Evolutionary conservation across 2,888 invertebrate genomes (phyloP), one percentile per base, ranked within the genome.

Genomic region (Pegoplata infirma): DNA sequence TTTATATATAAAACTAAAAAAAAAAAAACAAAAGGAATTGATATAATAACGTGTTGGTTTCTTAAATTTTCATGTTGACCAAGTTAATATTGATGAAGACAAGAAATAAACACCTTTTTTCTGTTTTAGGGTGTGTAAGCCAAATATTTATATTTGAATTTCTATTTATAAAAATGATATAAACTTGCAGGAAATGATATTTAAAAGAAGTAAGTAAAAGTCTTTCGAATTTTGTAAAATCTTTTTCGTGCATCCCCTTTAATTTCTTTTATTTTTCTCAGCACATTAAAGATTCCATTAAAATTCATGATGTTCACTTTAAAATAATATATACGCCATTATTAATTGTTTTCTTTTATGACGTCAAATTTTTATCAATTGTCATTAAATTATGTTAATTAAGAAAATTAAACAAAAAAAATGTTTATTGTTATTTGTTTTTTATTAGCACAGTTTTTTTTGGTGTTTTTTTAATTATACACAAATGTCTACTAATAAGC

Each of bases 341-440:
- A 32, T 10, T 32, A 10, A 10, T 10, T 32, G 32, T 32, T 10
- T 32, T 32, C 10, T 32, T 32, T 32, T 14, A 55, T 28, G 8
- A 55, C 46, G 32, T 32, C 32, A 2, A 32, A 32, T 32, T 10
- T 32, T 32, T 32, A 32, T 32, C 32, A 32, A 10, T 32, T 32
- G 61, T 53, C 25, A 53, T 44, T 21, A 61, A 61, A 71, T 53
- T 53, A 19, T 12, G 32, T 55, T 63, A 63, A 63, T 63, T 63
- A 47, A 32, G 61, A 19, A 49, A 32, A n/a, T n/a, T n/a, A 47
- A 63, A 59, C 44, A 44, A 44, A 44, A 47, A 32, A 32, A 49
- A 32, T 47, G 28, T 47, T 47, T 63, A 47, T 49, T 19, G n/a
- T 28, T 32, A 56, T 36, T 17, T 19, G 55, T 12, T 49, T 19